A percentile compares a stretch with the other conserved stretches of the same genome.
Conservation (phyloP, 2,113 vertebrate genomes). For the Microtus pennsylvanicus region DNA sequence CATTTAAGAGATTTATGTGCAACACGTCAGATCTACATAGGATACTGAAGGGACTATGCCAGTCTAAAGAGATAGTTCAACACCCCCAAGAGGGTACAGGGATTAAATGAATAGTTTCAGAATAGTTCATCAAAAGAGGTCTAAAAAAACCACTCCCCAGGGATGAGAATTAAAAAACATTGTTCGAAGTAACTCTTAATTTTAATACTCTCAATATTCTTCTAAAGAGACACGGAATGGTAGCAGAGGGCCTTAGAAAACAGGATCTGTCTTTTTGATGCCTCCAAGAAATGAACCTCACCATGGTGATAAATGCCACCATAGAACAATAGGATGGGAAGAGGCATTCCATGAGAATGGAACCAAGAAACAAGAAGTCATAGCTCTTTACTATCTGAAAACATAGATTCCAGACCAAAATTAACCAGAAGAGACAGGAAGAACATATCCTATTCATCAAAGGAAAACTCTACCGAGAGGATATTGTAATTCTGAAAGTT, state of each 20-base stretch:
- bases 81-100: not conserved
- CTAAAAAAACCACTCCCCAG: not conserved
- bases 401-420: not conserved
- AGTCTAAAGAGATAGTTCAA: not conserved
- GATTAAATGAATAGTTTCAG: not conserved
- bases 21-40: not conserved
- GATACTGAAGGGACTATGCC: not conserved
- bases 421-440: not conserved
- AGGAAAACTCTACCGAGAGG: not conserved
- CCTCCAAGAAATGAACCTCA: not conserved
- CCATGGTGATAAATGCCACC: not conserved
- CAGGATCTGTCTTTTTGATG: not conserved
- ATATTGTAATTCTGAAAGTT: not conserved
- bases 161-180: not conserved
- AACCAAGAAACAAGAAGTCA: not conserved
- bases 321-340: not conserved
- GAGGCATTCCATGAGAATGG: not conserved
- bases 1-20: not conserved
- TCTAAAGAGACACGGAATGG: not conserved
- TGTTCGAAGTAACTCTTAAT: not conserved
- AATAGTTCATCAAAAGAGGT: not conserved
- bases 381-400: not conserved
- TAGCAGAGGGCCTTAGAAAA: not conserved
- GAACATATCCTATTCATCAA: not conserved
- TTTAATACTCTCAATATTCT: not conserved